Base-by-base conservation (phyloP, 2,113 vertebrate genomes). In the Equus przewalskii region DNA sequence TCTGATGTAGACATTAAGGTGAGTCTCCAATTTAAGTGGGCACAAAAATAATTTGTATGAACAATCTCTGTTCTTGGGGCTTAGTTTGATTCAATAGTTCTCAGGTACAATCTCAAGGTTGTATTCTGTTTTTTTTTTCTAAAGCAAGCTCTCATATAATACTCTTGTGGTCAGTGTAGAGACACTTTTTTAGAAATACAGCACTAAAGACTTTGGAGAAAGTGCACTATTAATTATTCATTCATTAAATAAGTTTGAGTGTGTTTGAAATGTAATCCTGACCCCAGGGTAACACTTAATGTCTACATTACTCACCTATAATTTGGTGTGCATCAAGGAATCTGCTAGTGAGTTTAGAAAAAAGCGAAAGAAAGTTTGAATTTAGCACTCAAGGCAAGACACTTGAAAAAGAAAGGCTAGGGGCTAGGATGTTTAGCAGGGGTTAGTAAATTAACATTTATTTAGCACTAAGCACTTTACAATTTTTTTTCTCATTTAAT, bases 381-480 rank as follows among this genome's bases (percentile, higher is more conserved):
- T 94, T 67, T 93, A 84, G 10, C 6, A 64, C 64, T 97, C 44
- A 51, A 65, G 49, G 81, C 6, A 51, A 78, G 75, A 70, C 67
- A n/a, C 26, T 12, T 49, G 22, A 67, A 41, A 75, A 41, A 91
- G 44, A 21, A 89, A 76, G 14, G 1, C 46, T 64, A 28, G 49
- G 36, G 22, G 82, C 36, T 60, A 76, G 26, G 3, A 7, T 82
- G 6, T 54, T 89, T 69, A 88, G 26, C 51, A 79, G 49, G 24
- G 30, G 49, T 89, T 81, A 82, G 69, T 67, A 92, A 95, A 95
- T 91, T 79, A 97, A 67, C 49, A 94, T 89, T 87, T 79, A 83
- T 80, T 96, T 96, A 94, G 82, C 33, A 60, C n/a, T 89, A 89
- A 97, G 82, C 67, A 89, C 78, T 92, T 93, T 41, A 83, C 14